Evolutionary conservation across 2,797 vertebrate genomes (phyloP).

Genomic region (Ctenopoma multispine): DNA sequence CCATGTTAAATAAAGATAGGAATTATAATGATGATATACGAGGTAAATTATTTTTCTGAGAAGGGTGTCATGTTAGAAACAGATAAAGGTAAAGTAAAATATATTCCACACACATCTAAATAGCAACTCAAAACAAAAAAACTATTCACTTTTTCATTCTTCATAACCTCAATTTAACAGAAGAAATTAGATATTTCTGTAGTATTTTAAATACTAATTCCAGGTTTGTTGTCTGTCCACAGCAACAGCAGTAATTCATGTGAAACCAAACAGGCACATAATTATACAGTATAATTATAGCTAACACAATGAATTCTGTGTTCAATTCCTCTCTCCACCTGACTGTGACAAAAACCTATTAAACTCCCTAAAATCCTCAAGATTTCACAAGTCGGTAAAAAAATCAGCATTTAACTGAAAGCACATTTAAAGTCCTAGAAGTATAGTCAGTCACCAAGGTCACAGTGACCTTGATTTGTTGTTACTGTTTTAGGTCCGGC

Average conservation of each 20-base stretch:
- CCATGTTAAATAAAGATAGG: not conserved
- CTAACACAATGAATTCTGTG: slow-evolving; percentile 46
- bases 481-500: slow-evolving; percentile 15
- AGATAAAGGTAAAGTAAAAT: not conserved
- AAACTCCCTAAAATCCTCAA: slow-evolving; percentile 30
- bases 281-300: slow-evolving; percentile 54
- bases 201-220: slow-evolving; percentile 27
- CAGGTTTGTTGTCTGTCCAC: slow-evolving; percentile 4
- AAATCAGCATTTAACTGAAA: slow-evolving; percentile 47
- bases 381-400: slow-evolving; percentile 25
- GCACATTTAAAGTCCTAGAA: slow-evolving; percentile 13
- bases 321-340: slow-evolving; percentile 51
- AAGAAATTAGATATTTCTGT: slow-evolving; percentile 23
- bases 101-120: not conserved
- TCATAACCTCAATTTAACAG: slow-evolving; percentile 4
- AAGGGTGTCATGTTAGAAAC: not conserved
- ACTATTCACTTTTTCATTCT: not conserved
- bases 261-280: slow-evolving; percentile 56
- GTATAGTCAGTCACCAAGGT: slow-evolving; percentile 40
- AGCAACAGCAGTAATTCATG: slow-evolving; percentile 25
- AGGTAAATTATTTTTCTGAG: slow-evolving; percentile 2
- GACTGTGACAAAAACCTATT: slow-evolving; percentile 58
- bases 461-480: slow-evolving; percentile 42
- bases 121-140: slow-evolving; percentile 2
- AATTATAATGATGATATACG: slow-evolving; percentile 38